These are phyloP conservation scores for Channa argus DNA, from an alignment of 2,113 vertebrate genomes.

Conservation along the genomic window DNA sequence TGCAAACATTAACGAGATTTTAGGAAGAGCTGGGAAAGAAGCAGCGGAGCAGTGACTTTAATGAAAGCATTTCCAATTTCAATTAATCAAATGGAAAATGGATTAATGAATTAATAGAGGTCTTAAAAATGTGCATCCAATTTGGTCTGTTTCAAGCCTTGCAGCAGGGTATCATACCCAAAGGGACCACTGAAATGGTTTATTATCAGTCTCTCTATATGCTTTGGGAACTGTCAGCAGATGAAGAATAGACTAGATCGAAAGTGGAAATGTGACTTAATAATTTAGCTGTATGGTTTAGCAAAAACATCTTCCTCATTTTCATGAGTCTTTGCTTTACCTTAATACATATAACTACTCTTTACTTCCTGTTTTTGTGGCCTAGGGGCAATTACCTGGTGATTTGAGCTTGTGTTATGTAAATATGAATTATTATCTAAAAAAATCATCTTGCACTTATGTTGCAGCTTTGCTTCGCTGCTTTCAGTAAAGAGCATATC, in stretches of 20 bases:
- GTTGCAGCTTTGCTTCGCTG: neutral
- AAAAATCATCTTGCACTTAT: neutral
- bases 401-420: constrained; percentile 19
- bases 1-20: neutral
- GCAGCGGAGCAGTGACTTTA: neutral
- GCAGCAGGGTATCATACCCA: constrained; percentile 37
- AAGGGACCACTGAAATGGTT: constrained; percentile 2
- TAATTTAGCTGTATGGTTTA: neutral
- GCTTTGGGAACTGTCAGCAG: constrained; percentile 38
- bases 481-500: too few species aligned
- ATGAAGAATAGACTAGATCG: constrained; percentile 2
- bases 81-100: neutral
- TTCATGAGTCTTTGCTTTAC: constrained; percentile 28
- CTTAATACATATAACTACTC: constrained; percentile 5
- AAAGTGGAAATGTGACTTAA: neutral
- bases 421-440: constrained; percentile 37
- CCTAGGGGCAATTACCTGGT: neutral
- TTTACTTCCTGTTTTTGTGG: constrained; percentile 51
- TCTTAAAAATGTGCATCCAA: constrained; percentile 6
- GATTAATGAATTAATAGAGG: neutral
- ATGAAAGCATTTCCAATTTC: constrained; percentile 30
- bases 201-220: constrained; percentile 23
- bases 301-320: constrained; percentile 26
- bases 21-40: neutral
- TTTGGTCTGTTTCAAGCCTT: constrained; percentile 15